These are phyloP conservation scores for Caenorhabditis elegans DNA, from an alignment of 1,140 invertebrate species.

Conservation along the genomic window DNA sequence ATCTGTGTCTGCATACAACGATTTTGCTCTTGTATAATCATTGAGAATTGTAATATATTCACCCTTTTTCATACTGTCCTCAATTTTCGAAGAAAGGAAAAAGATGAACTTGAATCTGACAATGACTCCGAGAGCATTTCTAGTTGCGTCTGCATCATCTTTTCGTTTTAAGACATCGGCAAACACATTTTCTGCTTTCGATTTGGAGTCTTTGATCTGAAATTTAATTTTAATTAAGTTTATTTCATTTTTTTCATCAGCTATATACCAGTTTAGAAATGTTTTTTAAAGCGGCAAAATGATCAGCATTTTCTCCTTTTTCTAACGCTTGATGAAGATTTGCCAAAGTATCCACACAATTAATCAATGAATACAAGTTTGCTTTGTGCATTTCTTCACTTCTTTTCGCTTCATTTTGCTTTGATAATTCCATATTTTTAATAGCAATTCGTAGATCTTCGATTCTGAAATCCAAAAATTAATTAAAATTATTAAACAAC, in stretches of 20 bases:
- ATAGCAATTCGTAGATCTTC: slow-evolving; percentile 56
- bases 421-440: slow-evolving; percentile 55
- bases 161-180: slow-evolving; percentile 87
- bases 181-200: slow-evolving; percentile 88
- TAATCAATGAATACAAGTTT: slow-evolving; percentile 64
- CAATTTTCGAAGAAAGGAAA: slow-evolving; percentile 85
- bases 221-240: neutral
- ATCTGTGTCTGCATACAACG: slow-evolving; percentile 91
- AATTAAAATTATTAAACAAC: neutral
- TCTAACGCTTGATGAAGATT: slow-evolving; percentile 54
- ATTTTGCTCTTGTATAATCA: slow-evolving; percentile 92
- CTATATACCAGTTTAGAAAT: slow-evolving; percentile 48
- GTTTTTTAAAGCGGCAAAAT: slow-evolving; percentile 53
- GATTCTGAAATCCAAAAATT: slow-evolving; percentile 52
- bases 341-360: slow-evolving; percentile 63
- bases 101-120: slow-evolving; percentile 89
- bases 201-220: slow-evolving; percentile 77
- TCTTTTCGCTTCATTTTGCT: slow-evolving; percentile 54
- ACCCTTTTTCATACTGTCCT: slow-evolving; percentile 86
- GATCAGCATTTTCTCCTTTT: slow-evolving; percentile 42
- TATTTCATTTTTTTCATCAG: neutral
- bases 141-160: slow-evolving; percentile 89
- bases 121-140: slow-evolving; percentile 88
- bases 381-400: slow-evolving; percentile 64
- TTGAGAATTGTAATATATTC: slow-evolving; percentile 97